Conservation (phyloP, 2,797 vertebrate species). For the Vireo griseus region DNA sequence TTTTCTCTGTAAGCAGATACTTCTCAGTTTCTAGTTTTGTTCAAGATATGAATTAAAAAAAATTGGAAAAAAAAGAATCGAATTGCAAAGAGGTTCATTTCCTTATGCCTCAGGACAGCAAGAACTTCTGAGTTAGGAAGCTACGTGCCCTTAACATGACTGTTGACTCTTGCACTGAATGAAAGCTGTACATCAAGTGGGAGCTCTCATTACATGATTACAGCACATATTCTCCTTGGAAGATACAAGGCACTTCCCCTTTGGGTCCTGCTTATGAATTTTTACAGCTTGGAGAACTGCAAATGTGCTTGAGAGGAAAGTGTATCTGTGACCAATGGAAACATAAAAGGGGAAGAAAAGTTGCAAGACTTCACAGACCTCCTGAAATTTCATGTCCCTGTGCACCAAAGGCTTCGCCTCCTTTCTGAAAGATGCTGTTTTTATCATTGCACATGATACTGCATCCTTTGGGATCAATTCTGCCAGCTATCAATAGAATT, state of each 20-base stretch:
- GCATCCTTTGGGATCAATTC: neutral
- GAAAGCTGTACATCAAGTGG: neutral
- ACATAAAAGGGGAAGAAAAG: constrained; percentile 17
- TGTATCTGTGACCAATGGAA: constrained; percentile 25
- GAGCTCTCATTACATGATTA: neutral
- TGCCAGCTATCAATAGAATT: neutral
- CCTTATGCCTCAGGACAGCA: neutral
- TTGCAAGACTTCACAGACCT: neutral
- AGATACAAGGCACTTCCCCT: neutral
- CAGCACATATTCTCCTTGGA: neutral
- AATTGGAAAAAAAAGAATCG: neutral
- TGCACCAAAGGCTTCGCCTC: neutral
- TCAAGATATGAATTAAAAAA: constrained; percentile 7
- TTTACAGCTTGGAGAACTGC: constrained; percentile 1
- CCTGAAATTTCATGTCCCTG: neutral
- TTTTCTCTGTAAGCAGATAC: constrained; percentile 4
- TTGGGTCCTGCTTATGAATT: neutral
- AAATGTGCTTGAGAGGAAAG: neutral
- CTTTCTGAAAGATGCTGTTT: neutral
- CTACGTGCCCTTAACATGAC: neutral
- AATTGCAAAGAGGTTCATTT: neutral
- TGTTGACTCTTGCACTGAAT: neutral
- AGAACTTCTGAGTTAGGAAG: constrained; percentile 10
- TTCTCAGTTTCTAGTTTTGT: neutral
- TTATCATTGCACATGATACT: accelerated